Base-by-base conservation (phyloP, 2,113 vertebrate genomes). In the Silurus meridionalis region DNA sequence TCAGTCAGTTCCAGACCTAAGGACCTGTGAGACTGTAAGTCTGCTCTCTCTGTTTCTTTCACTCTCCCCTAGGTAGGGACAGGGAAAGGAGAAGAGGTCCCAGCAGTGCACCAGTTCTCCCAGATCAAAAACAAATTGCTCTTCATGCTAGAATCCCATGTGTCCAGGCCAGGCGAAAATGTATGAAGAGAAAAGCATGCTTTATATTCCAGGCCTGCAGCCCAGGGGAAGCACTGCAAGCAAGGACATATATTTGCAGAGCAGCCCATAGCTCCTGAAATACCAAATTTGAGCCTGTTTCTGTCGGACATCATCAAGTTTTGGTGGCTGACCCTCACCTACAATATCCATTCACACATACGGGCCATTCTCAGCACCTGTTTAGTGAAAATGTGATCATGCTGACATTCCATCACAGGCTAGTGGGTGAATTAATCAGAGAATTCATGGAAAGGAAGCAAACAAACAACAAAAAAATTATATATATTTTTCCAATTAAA, bases 81-180 rank as follows among this genome's bases (percentile, higher is more conserved):
- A 23, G 52, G n/a, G 79, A 77, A 15, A 61, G 77, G 64, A 78
- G 72, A 84, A 72, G n/a, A 60, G 86, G 71, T 37, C 50, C 17
- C 66, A 86, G 84, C 83, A 46, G 85, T 75, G 77, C 88, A 53
- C 85, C 83, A 57, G 79, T 67, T 53, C 74, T 77, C 28, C 72
- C 37, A 84, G 11, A 83, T 82, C 3, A 89, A 91, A 90, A 77
- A 89, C 67, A 89, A 90, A 90, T 3, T 82, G 60, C 87, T 90
- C 83, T 77, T 87, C 81, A 57, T 69, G 48, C 57, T 86, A 71
- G 77, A 66, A 89, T 17, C 89, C 81, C 86, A 77, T 66, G 84
- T 28, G 69, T 71, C 80, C 69, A 67, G 79, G 79, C 85, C 83
- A n/a, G 74, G 63, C 48, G 21, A 15, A 87, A 80, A 52, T 60